These are phyloP conservation scores for Sipha maydis DNA, from an alignment of 2,888 invertebrate species.

Conservation along the genomic window DNA sequence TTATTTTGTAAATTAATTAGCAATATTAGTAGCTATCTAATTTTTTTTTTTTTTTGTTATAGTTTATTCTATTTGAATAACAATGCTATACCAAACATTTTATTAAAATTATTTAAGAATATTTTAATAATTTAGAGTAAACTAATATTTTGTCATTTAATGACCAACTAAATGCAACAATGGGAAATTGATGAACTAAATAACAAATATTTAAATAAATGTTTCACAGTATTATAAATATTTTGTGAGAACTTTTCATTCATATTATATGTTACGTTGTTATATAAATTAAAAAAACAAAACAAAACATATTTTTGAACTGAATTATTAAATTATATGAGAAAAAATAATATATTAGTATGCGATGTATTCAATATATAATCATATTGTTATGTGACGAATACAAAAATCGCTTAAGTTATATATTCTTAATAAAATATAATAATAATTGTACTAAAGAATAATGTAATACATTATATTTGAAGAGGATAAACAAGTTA, in stretches of 20 bases:
- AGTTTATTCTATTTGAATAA: too few relatives aligned
- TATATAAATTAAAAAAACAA: slow-evolving; percentile 14
- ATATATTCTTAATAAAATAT: neutral
- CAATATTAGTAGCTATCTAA: too few relatives aligned
- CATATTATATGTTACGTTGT: neutral
- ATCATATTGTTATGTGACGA: slow-evolving; percentile 21
- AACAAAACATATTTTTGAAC: neutral
- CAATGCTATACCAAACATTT: neutral
- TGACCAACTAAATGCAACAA: neutral
- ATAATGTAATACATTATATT: neutral
- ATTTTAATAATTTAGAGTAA: neutral
- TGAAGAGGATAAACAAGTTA: neutral
- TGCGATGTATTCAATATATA: neutral
- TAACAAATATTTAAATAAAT: neutral
- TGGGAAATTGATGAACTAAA: slow-evolving; percentile 8
- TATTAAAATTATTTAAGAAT: neutral
- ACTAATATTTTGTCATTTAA: neutral
- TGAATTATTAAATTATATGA: neutral
- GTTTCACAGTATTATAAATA: neutral
- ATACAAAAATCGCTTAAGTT: neutral
- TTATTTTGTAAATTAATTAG: too few relatives aligned
- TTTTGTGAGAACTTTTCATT: neutral
- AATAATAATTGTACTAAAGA: neutral
- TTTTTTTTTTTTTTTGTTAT: too few relatives aligned
- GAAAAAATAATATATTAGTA: neutral